These are phyloP conservation scores for Nomada fabriciana DNA, from an alignment of 2,888 invertebrate species.

Conservation along the genomic window DNA sequence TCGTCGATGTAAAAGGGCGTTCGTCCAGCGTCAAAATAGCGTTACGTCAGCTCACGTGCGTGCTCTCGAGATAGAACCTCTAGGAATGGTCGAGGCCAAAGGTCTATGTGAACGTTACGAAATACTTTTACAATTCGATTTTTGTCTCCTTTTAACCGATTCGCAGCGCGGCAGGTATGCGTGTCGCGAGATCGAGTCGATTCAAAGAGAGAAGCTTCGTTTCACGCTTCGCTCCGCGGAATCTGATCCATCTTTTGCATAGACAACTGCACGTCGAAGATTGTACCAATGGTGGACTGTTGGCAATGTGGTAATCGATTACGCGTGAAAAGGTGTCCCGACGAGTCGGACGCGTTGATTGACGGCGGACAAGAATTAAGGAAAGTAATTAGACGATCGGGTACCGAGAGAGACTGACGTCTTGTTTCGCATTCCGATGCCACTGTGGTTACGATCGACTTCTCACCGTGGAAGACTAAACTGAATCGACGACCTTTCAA, in stretches of 20 bases:
- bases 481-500: too few relatives aligned
- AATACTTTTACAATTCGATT: constrained; percentile 37
- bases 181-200: neutral
- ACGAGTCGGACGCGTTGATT: constrained; percentile 32
- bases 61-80: constrained; percentile 11
- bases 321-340: constrained; percentile 26
- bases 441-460: constrained; percentile 6
- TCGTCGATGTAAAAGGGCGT: constrained; percentile 42
- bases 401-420: constrained; percentile 6
- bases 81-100: constrained; percentile 12
- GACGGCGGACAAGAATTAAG: constrained; percentile 21
- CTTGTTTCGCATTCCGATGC: constrained; percentile 4
- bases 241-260: constrained; percentile 17
- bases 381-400: constrained; percentile 37
- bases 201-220: neutral
- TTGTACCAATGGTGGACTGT: constrained; percentile 21
- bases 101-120: constrained; percentile 26
- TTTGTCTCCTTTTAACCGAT: neutral
- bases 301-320: constrained; percentile 31
- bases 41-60: constrained; percentile 38
- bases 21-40: constrained; percentile 29
- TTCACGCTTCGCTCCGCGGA: neutral
- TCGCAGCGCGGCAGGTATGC: neutral
- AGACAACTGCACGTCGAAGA: neutral
- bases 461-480: neutral